Evolutionary conservation across 1,140 invertebrate genomes (phyloP).

Genomic region (Micrasema longulum): DNA sequence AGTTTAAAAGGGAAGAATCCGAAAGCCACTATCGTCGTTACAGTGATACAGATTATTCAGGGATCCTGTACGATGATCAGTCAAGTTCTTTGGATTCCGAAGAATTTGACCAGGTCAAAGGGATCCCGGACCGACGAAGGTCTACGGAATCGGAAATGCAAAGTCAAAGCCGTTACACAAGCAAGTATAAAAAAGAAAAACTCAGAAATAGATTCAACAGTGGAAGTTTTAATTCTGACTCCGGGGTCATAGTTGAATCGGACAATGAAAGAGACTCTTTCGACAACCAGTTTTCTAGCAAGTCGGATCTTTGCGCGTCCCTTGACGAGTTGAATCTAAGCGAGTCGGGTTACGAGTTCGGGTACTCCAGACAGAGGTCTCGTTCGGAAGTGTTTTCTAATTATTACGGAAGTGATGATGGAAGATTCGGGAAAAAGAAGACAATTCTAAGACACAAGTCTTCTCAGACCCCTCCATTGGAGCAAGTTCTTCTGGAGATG

Average conservation of each 20-base stretch:
- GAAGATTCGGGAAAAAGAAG: slow-evolving; percentile 4
- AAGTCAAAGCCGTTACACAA: neutral
- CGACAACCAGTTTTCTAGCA: neutral
- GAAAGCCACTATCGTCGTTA: slow-evolving; percentile 26
- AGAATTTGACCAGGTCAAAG: neutral
- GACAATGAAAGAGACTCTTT: slow-evolving; percentile 3
- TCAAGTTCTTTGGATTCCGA: neutral
- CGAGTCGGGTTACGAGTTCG: neutral
- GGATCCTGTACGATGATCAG: slow-evolving; percentile 5
- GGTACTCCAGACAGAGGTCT: neutral
- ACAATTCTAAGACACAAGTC: slow-evolving; percentile 8
- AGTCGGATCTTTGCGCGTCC: slow-evolving; percentile 2
- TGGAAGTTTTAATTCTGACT: neutral
- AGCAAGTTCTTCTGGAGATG: slow-evolving; percentile 51
- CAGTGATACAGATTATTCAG: slow-evolving; percentile 38
- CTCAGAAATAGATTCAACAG: slow-evolving; percentile 14
- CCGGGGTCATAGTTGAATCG: slow-evolving; percentile 29
- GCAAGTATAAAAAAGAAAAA: slow-evolving; percentile 8
- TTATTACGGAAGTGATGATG: neutral
- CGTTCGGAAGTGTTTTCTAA: slow-evolving; percentile 12
- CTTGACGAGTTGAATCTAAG: slow-evolving; percentile 16
- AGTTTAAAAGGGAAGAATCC: neutral
- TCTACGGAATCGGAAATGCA: slow-evolving; percentile 12
- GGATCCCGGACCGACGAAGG: slow-evolving; percentile 5
- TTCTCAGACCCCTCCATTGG: slow-evolving; percentile 50